phyloP scores from a whole-genome alignment of 2,888 invertebrate species.

The Pyrrhosoma nymphula region DNA sequence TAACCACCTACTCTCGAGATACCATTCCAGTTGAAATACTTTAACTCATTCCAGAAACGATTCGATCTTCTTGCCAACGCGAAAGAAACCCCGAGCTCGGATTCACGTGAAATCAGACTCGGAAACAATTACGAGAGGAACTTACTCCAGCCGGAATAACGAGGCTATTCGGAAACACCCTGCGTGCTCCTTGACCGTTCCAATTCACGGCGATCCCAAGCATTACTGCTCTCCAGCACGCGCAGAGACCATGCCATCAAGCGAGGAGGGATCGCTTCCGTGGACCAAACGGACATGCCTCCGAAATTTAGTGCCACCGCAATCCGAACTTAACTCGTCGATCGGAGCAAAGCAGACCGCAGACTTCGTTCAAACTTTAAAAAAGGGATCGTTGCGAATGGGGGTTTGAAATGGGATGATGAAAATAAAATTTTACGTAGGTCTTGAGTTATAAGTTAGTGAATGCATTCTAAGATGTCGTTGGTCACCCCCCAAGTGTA shows the following conservation, averaged over 20 bases:
- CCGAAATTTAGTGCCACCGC: background rate
- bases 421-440: no score
- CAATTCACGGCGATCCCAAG: background rate
- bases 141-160: background rate
- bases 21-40: no score
- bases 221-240: conserved; percentile 3
- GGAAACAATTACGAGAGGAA: background rate
- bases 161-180: background rate
- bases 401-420: no score
- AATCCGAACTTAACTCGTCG: background rate
- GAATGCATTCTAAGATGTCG: no score
- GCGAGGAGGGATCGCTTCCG: background rate
- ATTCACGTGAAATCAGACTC: background rate
- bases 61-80: background rate
- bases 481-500: no score
- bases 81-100: background rate
- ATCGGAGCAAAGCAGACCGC: no score
- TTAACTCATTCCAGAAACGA: background rate
- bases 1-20: no score
- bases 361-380: background rate
- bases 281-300: background rate
- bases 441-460: no score
- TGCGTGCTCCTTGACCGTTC: background rate
- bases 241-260: background rate
- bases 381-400: no score